Conservation (phyloP, 1,140 invertebrate genomes). For the Rhysida immarginata region DNA sequence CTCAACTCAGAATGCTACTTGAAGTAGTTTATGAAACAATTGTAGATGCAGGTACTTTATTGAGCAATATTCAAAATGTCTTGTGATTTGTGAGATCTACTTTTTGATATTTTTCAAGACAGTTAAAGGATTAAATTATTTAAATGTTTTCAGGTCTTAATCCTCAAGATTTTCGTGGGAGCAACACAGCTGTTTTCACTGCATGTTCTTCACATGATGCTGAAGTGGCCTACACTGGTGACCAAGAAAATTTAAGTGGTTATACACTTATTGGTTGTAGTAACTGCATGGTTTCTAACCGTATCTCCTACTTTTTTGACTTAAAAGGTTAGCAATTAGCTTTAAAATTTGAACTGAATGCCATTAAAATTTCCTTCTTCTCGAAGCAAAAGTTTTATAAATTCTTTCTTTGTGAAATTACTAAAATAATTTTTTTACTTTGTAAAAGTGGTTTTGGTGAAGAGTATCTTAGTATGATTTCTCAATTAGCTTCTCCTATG, state of each 20-base stretch:
- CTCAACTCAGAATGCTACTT: constrained; percentile 74
- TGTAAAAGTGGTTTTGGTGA: no score
- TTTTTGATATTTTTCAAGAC: no score
- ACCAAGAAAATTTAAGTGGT: constrained; percentile 32
- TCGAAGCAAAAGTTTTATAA: not conserved
- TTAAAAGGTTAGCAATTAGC: constrained; percentile 33
- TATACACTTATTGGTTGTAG: constrained; percentile 48
- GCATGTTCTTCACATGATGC: constrained; percentile 27
- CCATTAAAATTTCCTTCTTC: not conserved
- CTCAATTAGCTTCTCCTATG: no score
- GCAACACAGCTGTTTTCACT: constrained; percentile 38
- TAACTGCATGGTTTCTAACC: constrained; percentile 48
- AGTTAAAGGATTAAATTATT: no score
- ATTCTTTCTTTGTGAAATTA: not conserved
- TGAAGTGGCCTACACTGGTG: constrained; percentile 10
- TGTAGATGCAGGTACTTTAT: constrained; percentile 60
- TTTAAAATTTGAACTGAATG: not conserved
- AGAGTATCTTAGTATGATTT: no score
- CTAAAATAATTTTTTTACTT: not conserved
- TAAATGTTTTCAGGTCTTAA: constrained; percentile 20
- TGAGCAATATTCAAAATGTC: no score
- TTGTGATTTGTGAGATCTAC: no score
- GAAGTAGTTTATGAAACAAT: constrained; percentile 91
- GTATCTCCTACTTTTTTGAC: constrained; percentile 47
- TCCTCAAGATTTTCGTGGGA: constrained; percentile 28